Conservation (phyloP, 2,113 vertebrate genomes). For the Bungarus multicinctus region DNA sequence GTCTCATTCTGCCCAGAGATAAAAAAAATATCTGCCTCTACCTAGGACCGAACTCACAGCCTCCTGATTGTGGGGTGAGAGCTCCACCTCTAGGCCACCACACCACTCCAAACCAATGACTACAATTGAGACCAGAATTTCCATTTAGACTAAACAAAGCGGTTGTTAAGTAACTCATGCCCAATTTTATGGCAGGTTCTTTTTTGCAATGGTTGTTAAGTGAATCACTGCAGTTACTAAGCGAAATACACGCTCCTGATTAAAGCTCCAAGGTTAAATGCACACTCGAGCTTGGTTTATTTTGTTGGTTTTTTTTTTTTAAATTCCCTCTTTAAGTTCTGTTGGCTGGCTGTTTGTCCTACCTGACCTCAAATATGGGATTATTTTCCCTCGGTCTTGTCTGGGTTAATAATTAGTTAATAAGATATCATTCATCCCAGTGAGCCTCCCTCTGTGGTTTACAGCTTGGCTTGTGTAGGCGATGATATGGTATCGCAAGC, state of each 20-base stretch:
- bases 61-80: too few relatives aligned
- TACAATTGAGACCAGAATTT: background rate
- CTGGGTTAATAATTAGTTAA: conserved; percentile 29
- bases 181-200: background rate
- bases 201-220: background rate
- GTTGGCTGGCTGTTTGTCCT: conserved; percentile 10
- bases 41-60: too few relatives aligned
- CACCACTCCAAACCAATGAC: too few relatives aligned
- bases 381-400: background rate
- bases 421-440: conserved; percentile 17
- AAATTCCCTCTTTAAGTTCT: conserved; percentile 28
- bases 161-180: background rate
- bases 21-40: too few relatives aligned
- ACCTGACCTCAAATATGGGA: background rate
- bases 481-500: conserved; percentile 3
- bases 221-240: background rate
- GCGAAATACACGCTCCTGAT: background rate
- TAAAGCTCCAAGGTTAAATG: background rate
- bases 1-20: too few relatives aligned
- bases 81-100: too few relatives aligned
- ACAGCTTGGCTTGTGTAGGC: conserved; percentile 11
- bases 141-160: background rate
- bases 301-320: background rate
- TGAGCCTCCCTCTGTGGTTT: conserved; percentile 34
- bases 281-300: conserved; percentile 12